phyloP scores from a whole-genome alignment of 2,113 vertebrate species.

The Balaenoptera acutorostrata region DNA sequence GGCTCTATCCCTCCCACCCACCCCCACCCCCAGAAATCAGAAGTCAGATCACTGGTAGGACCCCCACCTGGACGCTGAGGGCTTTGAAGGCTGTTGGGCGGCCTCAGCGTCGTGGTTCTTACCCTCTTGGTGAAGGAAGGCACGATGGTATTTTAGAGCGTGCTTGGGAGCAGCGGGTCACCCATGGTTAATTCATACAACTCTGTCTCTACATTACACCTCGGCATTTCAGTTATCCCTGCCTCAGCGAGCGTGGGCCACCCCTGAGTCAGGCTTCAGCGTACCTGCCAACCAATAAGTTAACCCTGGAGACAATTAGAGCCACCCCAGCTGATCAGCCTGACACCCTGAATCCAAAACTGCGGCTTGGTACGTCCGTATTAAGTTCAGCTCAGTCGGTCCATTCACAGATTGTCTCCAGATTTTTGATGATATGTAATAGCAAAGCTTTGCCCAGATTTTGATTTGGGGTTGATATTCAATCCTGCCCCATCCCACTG shows the following conservation, averaged over 20 bases:
- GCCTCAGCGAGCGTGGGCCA: rapidly evolving
- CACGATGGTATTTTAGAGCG: rapidly evolving
- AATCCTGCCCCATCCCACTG: neutral
- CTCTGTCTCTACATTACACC: rapidly evolving
- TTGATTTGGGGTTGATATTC: neutral
- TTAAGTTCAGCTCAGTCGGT: rapidly evolving
- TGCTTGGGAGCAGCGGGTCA: rapidly evolving
- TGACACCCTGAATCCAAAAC: neutral
- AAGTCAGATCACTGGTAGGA: neutral
- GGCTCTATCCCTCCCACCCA: neutral
- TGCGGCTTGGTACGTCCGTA: rapidly evolving
- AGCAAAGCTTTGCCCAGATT: neutral
- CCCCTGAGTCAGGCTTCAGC: neutral
- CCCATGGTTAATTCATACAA: no score
- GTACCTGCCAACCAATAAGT: no score
- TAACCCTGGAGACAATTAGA: neutral
- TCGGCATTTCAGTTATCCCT: neutral
- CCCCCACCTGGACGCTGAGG: neutral
- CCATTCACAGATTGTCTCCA: neutral
- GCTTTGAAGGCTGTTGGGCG: neutral
- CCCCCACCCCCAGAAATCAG: neutral
- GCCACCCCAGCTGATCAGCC: rapidly evolving
- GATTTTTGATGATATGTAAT: neutral
- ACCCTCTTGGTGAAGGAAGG: neutral
- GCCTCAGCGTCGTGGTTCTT: neutral